These are phyloP conservation scores for Pluvialis apricaria DNA, from an alignment of 2,113 vertebrate genomes.

Conservation along the genomic window DNA sequence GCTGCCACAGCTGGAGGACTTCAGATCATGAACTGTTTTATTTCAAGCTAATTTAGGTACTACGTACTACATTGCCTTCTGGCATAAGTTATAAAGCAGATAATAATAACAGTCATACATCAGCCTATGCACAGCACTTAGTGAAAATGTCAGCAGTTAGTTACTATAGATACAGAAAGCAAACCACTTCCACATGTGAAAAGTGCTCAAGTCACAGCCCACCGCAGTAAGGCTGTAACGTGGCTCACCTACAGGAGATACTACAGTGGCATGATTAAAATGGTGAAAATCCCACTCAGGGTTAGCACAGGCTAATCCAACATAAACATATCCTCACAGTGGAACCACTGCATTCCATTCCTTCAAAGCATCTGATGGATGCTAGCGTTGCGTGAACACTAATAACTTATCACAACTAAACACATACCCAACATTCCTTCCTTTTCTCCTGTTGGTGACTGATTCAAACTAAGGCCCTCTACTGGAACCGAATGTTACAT, in stretches of 20 bases:
- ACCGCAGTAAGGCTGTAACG: background rate
- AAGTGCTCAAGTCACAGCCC: background rate
- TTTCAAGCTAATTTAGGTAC: conserved; percentile 3
- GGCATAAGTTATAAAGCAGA: background rate
- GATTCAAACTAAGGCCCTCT: background rate
- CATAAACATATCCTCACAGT: background rate
- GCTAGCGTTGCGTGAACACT: background rate
- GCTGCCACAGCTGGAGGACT: background rate
- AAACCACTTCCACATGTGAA: background rate
- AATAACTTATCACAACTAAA: background rate
- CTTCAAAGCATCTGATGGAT: background rate
- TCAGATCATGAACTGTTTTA: background rate
- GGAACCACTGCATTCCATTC: background rate
- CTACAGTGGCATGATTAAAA: background rate
- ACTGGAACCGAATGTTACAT: background rate
- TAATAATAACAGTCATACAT: background rate
- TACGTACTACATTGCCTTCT: background rate
- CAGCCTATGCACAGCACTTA: conserved; percentile 2
- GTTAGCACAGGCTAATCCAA: background rate
- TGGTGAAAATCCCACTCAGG: background rate
- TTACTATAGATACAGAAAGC: conserved; percentile 35
- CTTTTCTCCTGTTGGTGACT: background rate
- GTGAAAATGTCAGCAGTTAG: background rate
- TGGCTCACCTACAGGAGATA: background rate
- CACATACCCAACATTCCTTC: background rate